A percentile compares a stretch with the other conserved stretches of the same genome.
Conservation (phyloP, 2,113 vertebrate genomes). For the Silurus glanis region DNA sequence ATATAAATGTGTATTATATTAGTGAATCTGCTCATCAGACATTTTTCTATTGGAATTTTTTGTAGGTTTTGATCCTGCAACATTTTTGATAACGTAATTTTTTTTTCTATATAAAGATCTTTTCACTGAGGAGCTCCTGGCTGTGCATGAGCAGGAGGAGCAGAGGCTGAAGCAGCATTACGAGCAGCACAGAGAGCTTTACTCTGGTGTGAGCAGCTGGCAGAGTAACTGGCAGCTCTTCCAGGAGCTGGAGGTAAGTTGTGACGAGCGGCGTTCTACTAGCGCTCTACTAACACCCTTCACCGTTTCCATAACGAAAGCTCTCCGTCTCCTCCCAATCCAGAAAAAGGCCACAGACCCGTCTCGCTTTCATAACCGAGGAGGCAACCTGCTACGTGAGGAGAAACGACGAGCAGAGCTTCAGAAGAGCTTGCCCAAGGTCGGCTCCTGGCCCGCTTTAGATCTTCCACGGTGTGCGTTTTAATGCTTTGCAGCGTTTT, state of each 20-base stretch:
- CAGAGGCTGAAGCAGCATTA: constrained; percentile 74
- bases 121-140: constrained; percentile 81
- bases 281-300: not conserved
- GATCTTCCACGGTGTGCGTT: no score
- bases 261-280: not conserved
- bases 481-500: not conserved
- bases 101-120: constrained; percentile 71
- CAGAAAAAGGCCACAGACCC: constrained; percentile 84
- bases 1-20: no score
- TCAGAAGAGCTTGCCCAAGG: constrained; percentile 88
- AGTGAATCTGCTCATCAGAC: no score
- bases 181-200: constrained; percentile 80
- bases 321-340: not conserved
- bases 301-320: not conserved
- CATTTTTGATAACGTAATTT: not conserved
- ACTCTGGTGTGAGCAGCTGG: constrained; percentile 85
- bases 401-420: constrained; percentile 89
- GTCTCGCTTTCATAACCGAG: constrained; percentile 85
- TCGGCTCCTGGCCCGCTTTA: constrained; percentile 50
- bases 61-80: not conserved
- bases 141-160: constrained; percentile 80
- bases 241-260: constrained; percentile 86
- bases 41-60: not conserved
- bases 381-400: constrained; percentile 91
- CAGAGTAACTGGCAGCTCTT: constrained; percentile 86